Conservation (phyloP, 2,797 vertebrate genomes). For the Sitta carolinensis region DNA sequence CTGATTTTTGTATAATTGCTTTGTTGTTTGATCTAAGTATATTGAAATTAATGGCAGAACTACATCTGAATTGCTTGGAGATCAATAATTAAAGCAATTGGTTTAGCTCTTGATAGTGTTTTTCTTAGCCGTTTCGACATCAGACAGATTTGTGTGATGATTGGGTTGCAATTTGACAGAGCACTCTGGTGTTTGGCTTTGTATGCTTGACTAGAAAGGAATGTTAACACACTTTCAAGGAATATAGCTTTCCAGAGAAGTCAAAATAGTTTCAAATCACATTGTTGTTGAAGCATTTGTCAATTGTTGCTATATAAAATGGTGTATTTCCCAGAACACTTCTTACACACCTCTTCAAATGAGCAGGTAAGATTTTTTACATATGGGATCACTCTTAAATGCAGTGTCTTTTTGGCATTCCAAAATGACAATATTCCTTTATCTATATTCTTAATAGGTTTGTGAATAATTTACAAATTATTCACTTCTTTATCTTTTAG, state of each 20-base stretch:
- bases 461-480: neutral
- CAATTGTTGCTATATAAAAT: neutral
- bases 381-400: neutral
- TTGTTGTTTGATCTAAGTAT: neutral
- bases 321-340: neutral
- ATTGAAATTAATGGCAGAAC: neutral
- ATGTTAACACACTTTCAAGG: conserved; percentile 24
- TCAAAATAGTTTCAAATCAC: neutral
- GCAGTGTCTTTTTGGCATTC: neutral
- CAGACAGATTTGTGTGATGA: neutral
- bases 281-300: neutral
- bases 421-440: neutral
- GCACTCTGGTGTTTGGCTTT: neutral
- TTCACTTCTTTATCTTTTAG: neutral
- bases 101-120: conserved; percentile 10
- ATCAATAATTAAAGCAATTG: conserved; percentile 42
- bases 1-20: neutral
- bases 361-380: neutral
- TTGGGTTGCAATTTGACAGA: conserved; percentile 9
- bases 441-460: neutral
- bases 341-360: neutral
- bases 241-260: conserved; percentile 36
- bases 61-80: neutral
- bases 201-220: conserved; percentile 15
- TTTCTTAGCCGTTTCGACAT: neutral